Evolutionary conservation across 2,797 vertebrate genomes (phyloP).

Genomic region (Cygnus olor): DNA sequence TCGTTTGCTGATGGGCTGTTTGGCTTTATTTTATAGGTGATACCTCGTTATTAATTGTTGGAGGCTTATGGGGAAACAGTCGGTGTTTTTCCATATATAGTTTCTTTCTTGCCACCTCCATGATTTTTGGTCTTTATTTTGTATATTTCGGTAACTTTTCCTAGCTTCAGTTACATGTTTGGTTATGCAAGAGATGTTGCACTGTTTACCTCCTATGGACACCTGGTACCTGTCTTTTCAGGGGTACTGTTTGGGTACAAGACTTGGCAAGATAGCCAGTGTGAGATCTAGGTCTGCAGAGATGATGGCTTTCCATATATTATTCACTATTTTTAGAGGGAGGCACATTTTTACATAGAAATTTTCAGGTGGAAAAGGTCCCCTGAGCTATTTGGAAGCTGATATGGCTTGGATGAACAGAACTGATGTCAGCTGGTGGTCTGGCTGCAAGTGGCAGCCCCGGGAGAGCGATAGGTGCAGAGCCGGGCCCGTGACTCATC

Average conservation of each 20-base stretch:
- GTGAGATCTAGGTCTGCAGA: not conserved
- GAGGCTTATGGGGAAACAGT: not conserved
- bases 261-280: not conserved
- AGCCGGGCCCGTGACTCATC: not conserved
- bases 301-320: not conserved
- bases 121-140: not conserved
- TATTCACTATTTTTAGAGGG: not conserved
- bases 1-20: not conserved
- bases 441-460: not conserved
- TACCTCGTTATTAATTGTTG: not conserved
- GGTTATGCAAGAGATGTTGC: not conserved
- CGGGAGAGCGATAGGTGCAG: not conserved
- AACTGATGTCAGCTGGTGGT: not conserved
- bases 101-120: not conserved
- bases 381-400: not conserved
- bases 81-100: rapidly evolving
- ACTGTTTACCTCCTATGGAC: not conserved
- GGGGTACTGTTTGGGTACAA: not conserved
- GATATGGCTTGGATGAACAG: not conserved
- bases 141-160: not conserved
- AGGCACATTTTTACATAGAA: rapidly evolving
- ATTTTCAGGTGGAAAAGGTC: not conserved
- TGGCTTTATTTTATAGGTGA: not conserved
- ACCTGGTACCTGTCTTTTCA: not conserved
- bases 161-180: not conserved